Base-by-base conservation (phyloP, 23 tunicate species). In the Halocynthia aurantium region DNA sequence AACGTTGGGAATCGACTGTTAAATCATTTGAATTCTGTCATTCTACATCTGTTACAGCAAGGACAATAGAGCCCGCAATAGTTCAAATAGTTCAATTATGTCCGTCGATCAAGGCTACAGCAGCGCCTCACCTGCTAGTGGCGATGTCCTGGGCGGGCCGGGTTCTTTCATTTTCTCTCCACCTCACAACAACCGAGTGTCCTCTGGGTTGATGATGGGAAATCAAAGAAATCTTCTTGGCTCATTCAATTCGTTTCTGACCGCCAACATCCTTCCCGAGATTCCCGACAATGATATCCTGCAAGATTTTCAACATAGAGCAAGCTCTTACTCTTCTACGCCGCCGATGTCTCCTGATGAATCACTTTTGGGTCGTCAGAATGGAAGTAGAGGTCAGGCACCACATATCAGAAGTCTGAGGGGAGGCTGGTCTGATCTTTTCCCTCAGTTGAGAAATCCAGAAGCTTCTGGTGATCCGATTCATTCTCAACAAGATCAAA, bases 61-160 rank as follows among this genome's bases (percentile, higher is more conserved):
- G 74, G 90, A 85, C 70, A 72, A 54, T 69, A 90, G 97, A 44
- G 87, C 77, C 55, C 97, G 97, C n/a, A 88, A 82, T 71, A 90
- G 75, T 65, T 90, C 97, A 13, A 82, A 90, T 21, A 81, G 87
- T 51, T 90, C 97, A 8, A 71, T 51, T 9, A 68, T 84, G 20
- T 89, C 96, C 0, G 75, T 90, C 50, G 97, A 90, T 60, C 97
- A 90, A 70, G 97, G 97, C 20, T 90, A 90, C 77, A 81, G 78
- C 81, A 90, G 97, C 81, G 81, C 86, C 9, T 90, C 97, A 7
- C 97, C 97, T 15, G 69, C 81, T n/a, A 77, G 15, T 52, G 62
- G 71, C 51, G 71, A 77, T 4, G 13, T 61, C 80, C 7, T 83
- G 73, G 73, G 60, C 74, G 69, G 88, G 81, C 18, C 84, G 1